phyloP scores from a whole-genome alignment of 2,797 vertebrate species.

The Danio kyathit region DNA sequence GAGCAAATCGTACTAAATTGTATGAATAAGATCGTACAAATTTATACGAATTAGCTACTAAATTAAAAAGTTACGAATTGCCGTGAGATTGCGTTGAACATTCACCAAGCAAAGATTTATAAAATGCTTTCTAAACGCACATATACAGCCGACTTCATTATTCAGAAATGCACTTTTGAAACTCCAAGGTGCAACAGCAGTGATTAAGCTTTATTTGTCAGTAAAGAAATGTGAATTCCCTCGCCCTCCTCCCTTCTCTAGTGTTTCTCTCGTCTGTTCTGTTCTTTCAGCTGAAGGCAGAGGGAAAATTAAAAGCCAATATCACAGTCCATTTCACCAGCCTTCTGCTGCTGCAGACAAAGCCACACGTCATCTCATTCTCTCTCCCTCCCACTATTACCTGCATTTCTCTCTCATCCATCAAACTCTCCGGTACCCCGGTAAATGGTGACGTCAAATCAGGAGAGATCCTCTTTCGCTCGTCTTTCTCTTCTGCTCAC shows the following conservation, averaged over 20 bases:
- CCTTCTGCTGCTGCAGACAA: constrained; percentile 55
- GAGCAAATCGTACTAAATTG: too few species aligned
- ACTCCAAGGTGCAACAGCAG: neutral
- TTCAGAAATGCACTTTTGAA: neutral
- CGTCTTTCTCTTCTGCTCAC: neutral
- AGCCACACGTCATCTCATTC: constrained; percentile 41
- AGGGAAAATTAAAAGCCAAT: constrained; percentile 63
- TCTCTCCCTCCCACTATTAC: constrained; percentile 20
- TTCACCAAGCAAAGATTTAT: neutral
- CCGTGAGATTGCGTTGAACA: too few species aligned
- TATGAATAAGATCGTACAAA: too few species aligned
- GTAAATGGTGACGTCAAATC: constrained; percentile 64
- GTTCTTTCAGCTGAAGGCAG: constrained; percentile 48
- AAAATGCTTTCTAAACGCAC: neutral
- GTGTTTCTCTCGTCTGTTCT: constrained; percentile 35
- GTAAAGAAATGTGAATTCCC: constrained; percentile 46
- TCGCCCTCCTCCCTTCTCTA: neutral
- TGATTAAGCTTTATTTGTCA: constrained; percentile 41
- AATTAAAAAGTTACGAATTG: too few species aligned
- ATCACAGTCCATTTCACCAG: constrained; percentile 62
- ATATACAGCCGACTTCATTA: neutral
- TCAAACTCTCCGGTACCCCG: constrained; percentile 55
- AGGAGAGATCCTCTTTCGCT: constrained; percentile 37
- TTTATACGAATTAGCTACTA: too few species aligned
- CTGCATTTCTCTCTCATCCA: constrained; percentile 37